Evolutionary conservation across 1,140 invertebrate genomes (phyloP).

Genomic region (Camponotus pennsylvanicus): DNA sequence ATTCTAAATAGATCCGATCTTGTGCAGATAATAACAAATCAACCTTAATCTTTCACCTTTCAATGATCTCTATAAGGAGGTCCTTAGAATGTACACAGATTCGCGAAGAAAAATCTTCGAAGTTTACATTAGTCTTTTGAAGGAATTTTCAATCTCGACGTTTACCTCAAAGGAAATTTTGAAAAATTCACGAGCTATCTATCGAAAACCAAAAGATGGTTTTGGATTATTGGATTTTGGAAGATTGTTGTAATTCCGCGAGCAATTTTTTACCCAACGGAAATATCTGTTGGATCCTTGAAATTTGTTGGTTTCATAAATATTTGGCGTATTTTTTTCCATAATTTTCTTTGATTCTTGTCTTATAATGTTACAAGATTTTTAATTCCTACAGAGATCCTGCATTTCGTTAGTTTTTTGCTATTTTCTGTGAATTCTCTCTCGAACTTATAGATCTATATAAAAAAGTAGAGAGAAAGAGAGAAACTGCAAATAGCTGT

Average conservation of each 20-base stretch:
- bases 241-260: slow-evolving; percentile 1
- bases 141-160: slow-evolving; percentile 5
- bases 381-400: not conserved
- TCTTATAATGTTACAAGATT: not conserved
- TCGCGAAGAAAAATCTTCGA: not conserved
- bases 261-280: not conserved
- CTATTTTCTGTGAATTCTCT: not conserved
- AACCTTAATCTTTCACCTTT: not conserved
- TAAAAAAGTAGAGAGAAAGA: slow-evolving; percentile 15
- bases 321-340: too few species aligned
- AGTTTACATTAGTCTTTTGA: not conserved
- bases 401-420: too few species aligned
- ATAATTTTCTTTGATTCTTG: not conserved
- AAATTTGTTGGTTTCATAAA: not conserved
- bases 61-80: not conserved
- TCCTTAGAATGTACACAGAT: slow-evolving; percentile 1
- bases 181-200: not conserved
- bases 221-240: slow-evolving; percentile 12
- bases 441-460: slow-evolving; percentile 8
- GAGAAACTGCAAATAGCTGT: slow-evolving; percentile 1
- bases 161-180: not conserved
- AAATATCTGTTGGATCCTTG: not conserved
- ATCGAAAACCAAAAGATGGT: not conserved
- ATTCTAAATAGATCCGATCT: slow-evolving; percentile 17
- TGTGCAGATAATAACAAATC: slow-evolving; percentile 1